Evolutionary conservation across 2,888 invertebrate species (phyloP), one percentile per base, ranked within the genome.

Genomic region (Erebia ligea): DNA sequence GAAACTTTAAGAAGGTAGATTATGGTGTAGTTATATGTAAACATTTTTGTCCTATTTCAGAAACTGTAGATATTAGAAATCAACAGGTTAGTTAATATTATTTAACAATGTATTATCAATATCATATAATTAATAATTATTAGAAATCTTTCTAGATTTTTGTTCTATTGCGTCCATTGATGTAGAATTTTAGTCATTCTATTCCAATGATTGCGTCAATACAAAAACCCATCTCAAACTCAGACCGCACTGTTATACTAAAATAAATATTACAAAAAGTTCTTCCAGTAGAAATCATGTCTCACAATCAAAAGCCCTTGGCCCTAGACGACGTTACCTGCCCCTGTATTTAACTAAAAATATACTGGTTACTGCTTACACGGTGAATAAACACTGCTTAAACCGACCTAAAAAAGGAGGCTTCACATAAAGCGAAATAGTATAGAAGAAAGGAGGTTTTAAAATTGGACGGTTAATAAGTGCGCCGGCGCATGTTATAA

Each of bases 281-380:
- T 61, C 34, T 59, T 62, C 67, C 59, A 57, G 56, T 52, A 73
- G 13, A 45, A 19, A 15, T 61, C 45, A 19, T 19, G 19, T 19
- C 61, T 69, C 68, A 73, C 72, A 75, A 78, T 73, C 68, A 45
- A 78, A 81, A 88, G 86, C 89, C 89, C 91, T 90, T 89, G 87
- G 88, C 85, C 88, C 88, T 87, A 78, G 77, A 81, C 61, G 81
- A 85, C 80, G 82, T 86, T 92, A 92, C 92, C 92, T 92, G 92
- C 84, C 84, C 80, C 84, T 83, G 82, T 87, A 86, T 87, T 86
- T 84, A 50, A 88, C 91, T 91, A 92, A 90, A 92, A 92, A 91
- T 92, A 92, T 88, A 86, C 85, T 82, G 81, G 84, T 84, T 87
- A 85, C 85, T 82, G 81, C 84, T 84, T 87, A 84, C 40, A 54